Evolutionary conservation across 2,888 invertebrate species (phyloP), one percentile per base, ranked within the genome.

Genomic region (Harmothoe impar): DNA sequence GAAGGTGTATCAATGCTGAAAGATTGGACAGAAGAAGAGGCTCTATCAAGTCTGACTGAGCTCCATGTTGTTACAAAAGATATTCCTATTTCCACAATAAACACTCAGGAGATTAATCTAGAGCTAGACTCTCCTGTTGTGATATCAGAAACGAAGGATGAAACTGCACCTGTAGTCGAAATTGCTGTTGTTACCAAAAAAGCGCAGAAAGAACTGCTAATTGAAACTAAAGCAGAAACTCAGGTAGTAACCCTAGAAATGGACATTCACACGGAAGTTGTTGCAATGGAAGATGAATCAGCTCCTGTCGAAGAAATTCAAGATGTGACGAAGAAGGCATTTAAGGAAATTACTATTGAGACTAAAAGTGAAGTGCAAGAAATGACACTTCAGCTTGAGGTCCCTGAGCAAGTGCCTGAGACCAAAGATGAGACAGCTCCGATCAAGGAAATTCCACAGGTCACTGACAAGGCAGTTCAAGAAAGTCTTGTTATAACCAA

Each of bases 1-100:
- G 51, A 89, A 78, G 77, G 72, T 10, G 89, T 89, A 35, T 54
- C 43, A 20, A 25, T 84, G 33, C 51, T 84, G 0, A 29, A 84
- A 31, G 33, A 81, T 62, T 56, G 20, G 25, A 51, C 25, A 54
- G 35, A 35, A 43, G 62, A 90, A 85, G 33, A 23, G 10, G 29
- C 81, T 23, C 25, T 0, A 33, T 23, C 52, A 29, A 23, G 20
- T 25, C 72, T 89, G 31, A 78, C 77, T 1, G 77, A 89, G 43
- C 35, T 43, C 29, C 86, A 86, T 56, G 56, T n/a, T 25, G 85
- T 43, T 33, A 52, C 23, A 25, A 52, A 85, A 43, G 62, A 62
- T 43, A 62, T 20, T 62, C 62, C 62, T n/a, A 62, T n/a, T 62
- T 62, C 23, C n/a, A 62, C 20, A 62, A 62, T n/a, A 7, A n/a